Conservation (phyloP, 2,797 vertebrate species). For the Molossus alvarezi region DNA sequence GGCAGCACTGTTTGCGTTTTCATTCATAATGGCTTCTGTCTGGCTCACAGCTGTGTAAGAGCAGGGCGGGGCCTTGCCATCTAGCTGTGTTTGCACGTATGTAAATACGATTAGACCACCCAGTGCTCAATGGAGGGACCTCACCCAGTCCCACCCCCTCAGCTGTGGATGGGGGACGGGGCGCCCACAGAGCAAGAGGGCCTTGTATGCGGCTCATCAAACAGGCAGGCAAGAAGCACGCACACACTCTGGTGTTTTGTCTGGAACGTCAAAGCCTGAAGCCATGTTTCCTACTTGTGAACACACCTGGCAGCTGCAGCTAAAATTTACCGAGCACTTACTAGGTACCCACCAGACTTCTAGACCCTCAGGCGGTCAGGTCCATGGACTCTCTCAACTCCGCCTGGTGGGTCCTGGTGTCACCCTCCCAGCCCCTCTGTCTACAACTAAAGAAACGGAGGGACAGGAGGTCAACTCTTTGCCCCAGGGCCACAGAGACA, state of each 20-base stretch:
- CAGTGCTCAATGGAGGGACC: not conserved
- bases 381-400: not conserved
- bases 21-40: not conserved
- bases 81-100: not conserved
- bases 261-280: not conserved
- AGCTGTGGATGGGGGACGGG: not conserved
- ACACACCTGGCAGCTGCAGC: not conserved
- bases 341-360: not conserved
- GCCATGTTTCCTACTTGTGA: not conserved
- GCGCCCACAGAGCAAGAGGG: accelerated
- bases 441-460: not conserved
- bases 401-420: accelerated
- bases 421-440: not conserved
- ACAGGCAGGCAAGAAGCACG: not conserved
- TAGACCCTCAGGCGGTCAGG: not conserved
- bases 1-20: not conserved
- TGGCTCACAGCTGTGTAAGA: not conserved
- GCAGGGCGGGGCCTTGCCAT: not conserved
- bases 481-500: not conserved
- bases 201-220: accelerated
- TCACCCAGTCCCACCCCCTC: not conserved
- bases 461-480: not conserved
- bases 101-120: not conserved
- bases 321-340: not conserved
- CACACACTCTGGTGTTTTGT: not conserved